phyloP scores from a whole-genome alignment of 1,140 invertebrate species.

The Orius laevigatus region DNA sequence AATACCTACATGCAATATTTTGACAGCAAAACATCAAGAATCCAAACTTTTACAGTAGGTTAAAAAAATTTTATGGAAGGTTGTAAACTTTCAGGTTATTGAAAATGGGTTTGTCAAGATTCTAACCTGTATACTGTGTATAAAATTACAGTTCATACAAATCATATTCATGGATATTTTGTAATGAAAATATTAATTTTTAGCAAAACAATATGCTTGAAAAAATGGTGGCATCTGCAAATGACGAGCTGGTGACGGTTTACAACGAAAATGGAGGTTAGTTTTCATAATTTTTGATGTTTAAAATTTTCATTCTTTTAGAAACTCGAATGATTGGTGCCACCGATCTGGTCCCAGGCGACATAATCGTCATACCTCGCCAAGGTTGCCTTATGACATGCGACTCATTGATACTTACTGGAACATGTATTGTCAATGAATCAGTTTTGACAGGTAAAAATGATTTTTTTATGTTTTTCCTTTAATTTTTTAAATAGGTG shows the following conservation, averaged over 20 bases:
- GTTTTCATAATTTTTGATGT: slow-evolving; percentile 19
- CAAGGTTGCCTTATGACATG: slow-evolving; percentile 75
- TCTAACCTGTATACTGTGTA: too few species aligned
- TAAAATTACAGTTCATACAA: neutral
- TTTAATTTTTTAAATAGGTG: slow-evolving; percentile 30
- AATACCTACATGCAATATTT: too few species aligned
- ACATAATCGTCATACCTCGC: slow-evolving; percentile 64
- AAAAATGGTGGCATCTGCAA: slow-evolving; percentile 13
- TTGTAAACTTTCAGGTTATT: too few species aligned
- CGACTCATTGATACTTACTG: slow-evolving; percentile 71
- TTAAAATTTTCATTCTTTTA: slow-evolving; percentile 23
- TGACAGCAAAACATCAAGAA: too few species aligned
- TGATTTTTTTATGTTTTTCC: neutral
- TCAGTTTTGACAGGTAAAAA: slow-evolving; percentile 60
- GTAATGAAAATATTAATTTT: slow-evolving; percentile 5
- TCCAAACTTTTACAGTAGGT: too few species aligned
- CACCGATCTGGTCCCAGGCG: slow-evolving; percentile 59
- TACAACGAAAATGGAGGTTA: slow-evolving; percentile 16
- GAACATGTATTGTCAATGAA: slow-evolving; percentile 82
- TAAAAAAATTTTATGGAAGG: too few species aligned
- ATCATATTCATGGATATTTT: slow-evolving; percentile 1
- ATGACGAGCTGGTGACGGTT: slow-evolving; percentile 14
- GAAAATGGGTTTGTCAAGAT: too few species aligned
- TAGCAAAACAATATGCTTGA: slow-evolving; percentile 18
- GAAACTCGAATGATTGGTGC: slow-evolving; percentile 28